Evolutionary conservation across 2,113 vertebrate species (phyloP), one percentile per base, ranked within the genome.

Genomic region (Melanerpes aurifrons): DNA sequence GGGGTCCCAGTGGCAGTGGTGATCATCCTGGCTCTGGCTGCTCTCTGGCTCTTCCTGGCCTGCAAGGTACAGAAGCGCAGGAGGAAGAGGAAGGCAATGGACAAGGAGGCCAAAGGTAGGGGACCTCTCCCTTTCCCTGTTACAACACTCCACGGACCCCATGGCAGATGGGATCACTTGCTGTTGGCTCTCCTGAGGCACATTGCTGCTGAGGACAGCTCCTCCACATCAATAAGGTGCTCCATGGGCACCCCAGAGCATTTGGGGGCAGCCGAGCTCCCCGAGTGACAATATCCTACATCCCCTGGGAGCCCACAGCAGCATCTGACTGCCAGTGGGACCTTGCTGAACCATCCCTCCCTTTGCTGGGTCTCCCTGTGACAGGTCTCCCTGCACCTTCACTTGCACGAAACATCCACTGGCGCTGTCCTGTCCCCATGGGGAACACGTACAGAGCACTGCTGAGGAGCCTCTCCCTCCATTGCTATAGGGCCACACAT

Each of bases 101-200:
- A 88, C 1, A 29, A 93, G 48, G 89, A 96, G 66, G 69, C 78
- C 6, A 14, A 96, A 91, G 96, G 96, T 97, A 97, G 20, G 95
- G 10, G 6, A 90, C n/a, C 10, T 70, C 68, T 82, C 73, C 9
- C 13, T 80, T n/a, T 88, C 66, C 4, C 22, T 75, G n/a, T 86
- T 59, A n/a, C 54, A 72, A 40, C 29, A 63, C 8, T 24, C 32
- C 13, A 10, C 47, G 47, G 31, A 63, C 7, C 6, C 9, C 4
- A 1, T 4, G 15, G 58, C 20, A 61, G 16, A 20, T 28, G 29
- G 31, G 8, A 31, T 79, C 22, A 8, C 37, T 82, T n/a, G 37
- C 21, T 1, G 0, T 32, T 3, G 2, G 26, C 48, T 86, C 24
- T 26, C 14, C 59, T 15, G 16, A 66, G 50, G 40, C 56, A 66